Base-by-base conservation (phyloP, 2,113 vertebrate species). In the Toxotes jaculatrix region DNA sequence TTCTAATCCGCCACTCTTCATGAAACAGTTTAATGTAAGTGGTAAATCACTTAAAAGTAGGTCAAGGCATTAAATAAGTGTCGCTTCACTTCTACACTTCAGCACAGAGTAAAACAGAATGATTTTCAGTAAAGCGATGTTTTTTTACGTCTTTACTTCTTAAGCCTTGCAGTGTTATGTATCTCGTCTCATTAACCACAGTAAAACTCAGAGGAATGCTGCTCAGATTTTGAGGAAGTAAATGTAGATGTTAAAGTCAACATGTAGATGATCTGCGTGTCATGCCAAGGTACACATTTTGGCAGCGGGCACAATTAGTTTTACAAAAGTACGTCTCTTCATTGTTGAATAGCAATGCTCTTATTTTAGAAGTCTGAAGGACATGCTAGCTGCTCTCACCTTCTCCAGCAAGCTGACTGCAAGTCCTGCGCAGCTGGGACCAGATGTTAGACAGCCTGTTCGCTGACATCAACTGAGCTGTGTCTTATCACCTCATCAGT, bases 361-460 rank as follows among this genome's bases (percentile, higher is more conserved):
- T 27, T 27, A 62, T n/a, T 86, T n/a, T 32, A 32, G 5, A 63
- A 59, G 16, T 62, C 7, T 80, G 42, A 67, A 63, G 69, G 12
- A 60, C 21, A 27, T 66, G 12, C 63, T 47, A 8, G 19, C 19
- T 53, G 23, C n/a, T 76, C 87, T 89, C 57, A 84, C 89, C 87
- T 81, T 73, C n/a, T 63, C n/a, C 47, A 27, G 36, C 21, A 76
- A 51, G 23, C n/a, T 64, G 55, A 21, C 12, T 56, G 27, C 9
- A 45, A 4, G 32, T 43, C 45, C 14, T 62, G 40, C 56, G 42
- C 38, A 51, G 47, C 43, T 8, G 17, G 2, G 17, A 38, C 40
- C 12, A 47, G 16, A 62, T 0, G 5, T 51, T 5, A 27, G 31
- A 31, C 31, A 57, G 51, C n/a, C 23, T 70, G 43, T n/a, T 13